phyloP scores from a whole-genome alignment of 2,888 invertebrate species.

The Arctia plantaginis region DNA sequence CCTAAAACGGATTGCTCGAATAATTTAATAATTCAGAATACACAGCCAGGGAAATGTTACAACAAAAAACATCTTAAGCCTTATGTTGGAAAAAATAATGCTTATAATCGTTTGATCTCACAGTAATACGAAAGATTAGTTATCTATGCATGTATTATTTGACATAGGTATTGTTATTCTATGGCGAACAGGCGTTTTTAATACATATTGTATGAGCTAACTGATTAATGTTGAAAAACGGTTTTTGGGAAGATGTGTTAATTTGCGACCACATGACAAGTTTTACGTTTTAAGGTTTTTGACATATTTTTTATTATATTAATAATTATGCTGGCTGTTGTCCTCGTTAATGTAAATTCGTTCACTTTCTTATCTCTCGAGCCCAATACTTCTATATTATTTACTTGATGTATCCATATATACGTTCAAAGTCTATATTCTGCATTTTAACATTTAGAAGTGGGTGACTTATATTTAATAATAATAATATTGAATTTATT shows the following conservation, averaged over 20 bases:
- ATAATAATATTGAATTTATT: too few relatives aligned
- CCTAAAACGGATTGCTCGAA: conserved; percentile 64
- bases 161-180: conserved; percentile 52
- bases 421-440: too few relatives aligned
- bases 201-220: conserved; percentile 41
- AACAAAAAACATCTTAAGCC: conserved; percentile 55
- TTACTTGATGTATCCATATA: not conserved
- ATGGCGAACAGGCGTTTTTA: conserved; percentile 26
- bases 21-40: conserved; percentile 74
- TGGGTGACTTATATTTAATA: too few relatives aligned
- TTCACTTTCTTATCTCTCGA: not conserved
- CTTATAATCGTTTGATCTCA: conserved; percentile 57
- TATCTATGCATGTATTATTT: conserved; percentile 52
- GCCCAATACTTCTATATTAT: not conserved
- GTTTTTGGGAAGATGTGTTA: conserved; percentile 32
- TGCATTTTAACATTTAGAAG: too few relatives aligned
- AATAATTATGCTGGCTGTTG: not conserved
- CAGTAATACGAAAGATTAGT: conserved; percentile 34
- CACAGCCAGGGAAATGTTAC: conserved; percentile 58
- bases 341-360: not conserved
- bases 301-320: not conserved
- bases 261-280: conserved; percentile 17
- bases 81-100: conserved; percentile 56
- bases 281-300: not conserved
- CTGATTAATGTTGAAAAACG: conserved; percentile 41